A percentile compares a stretch with the other conserved stretches of the same genome.
Conservation (phyloP, 2,113 vertebrate species). For the Gorsachius goisagi region DNA sequence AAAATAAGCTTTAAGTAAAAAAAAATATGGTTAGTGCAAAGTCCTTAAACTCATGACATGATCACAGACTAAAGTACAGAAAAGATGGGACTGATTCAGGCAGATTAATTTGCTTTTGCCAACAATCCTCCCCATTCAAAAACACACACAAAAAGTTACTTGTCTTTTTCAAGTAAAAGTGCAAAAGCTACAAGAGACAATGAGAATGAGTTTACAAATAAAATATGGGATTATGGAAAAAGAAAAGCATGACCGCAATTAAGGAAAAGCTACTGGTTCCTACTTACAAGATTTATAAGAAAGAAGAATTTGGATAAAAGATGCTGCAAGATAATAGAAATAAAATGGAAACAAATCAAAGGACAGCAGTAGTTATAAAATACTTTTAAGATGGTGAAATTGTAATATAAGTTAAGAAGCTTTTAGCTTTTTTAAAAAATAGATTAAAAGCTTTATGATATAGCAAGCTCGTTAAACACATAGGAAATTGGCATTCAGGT, state of each 20-base stretch:
- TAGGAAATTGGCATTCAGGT: constrained; percentile 77
- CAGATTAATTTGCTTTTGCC: constrained; percentile 87
- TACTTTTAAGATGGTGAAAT: constrained; percentile 90
- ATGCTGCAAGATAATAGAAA: constrained; percentile 99
- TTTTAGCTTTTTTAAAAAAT: constrained; percentile 77
- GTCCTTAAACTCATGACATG: constrained; percentile 84
- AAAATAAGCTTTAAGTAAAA: constrained; percentile 80
- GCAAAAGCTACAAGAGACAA: constrained; percentile 83
- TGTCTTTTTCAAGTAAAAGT: constrained; percentile 81
- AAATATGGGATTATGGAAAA: constrained; percentile 78
- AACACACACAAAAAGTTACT: constrained; percentile 80
- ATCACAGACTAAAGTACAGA: constrained; percentile 87
- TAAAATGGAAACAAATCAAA: constrained; percentile 99
- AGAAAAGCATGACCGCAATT: constrained; percentile 89
- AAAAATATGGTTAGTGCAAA: constrained; percentile 86
- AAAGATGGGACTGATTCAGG: constrained; percentile 89
- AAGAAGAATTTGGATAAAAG: constrained; percentile 99
- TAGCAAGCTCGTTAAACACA: constrained; percentile 80
- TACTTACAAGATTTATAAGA: constrained; percentile 99
- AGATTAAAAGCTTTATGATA: constrained; percentile 81
- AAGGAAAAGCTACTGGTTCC: constrained; percentile 95
- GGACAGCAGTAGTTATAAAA: constrained; percentile 93
- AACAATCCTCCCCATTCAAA: constrained; percentile 88
- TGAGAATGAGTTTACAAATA: constrained; percentile 79
- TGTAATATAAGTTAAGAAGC: constrained; percentile 79